phyloP scores from a whole-genome alignment of 92 coral and sea anemone genomes.

The Scolanthus callimorphus region DNA sequence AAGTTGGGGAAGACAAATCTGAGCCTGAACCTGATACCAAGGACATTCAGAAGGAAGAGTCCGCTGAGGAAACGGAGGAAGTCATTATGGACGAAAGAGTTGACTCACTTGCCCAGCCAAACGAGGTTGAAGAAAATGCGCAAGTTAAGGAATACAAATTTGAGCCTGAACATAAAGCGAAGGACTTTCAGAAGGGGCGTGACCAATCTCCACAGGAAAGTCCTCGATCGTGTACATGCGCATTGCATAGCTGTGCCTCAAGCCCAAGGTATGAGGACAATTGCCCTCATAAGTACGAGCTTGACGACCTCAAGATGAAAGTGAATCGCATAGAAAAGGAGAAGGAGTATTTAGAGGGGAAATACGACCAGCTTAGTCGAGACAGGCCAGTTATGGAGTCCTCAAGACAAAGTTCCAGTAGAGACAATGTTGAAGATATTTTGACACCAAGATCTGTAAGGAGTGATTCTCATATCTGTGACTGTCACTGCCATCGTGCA shows the following conservation, averaged over 20 bases:
- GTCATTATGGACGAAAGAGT: too few species aligned
- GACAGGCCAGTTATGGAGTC: conserved; percentile 27
- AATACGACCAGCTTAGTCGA: conserved; percentile 55
- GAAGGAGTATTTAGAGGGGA: conserved; percentile 61
- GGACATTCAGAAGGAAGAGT: too few species aligned
- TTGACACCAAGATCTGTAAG: conserved; percentile 9
- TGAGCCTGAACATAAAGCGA: too few species aligned
- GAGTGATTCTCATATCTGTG: conserved; percentile 21
- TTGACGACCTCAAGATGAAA: conserved; percentile 64
- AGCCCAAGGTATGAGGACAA: conserved; percentile 29
- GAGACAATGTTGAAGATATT: background rate
- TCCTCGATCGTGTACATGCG: conserved; percentile 2
- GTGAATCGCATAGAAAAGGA: conserved; percentile 61
- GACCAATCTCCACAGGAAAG: conserved; percentile 6
- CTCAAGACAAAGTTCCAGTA: background rate
- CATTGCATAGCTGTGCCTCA: conserved; percentile 7
- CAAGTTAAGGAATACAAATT: too few species aligned
- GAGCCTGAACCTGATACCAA: too few species aligned
- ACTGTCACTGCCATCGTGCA: conserved; percentile 4
- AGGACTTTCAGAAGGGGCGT: conserved; percentile 1
- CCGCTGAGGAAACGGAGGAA: too few species aligned
- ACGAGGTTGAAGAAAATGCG: too few species aligned
- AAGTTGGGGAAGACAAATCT: too few species aligned
- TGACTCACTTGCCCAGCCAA: too few species aligned
- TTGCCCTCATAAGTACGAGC: conserved; percentile 49